Evolutionary conservation across 2,888 invertebrate species (phyloP), one percentile per base, ranked within the genome.

Genomic region (Dicyrtoma fusca): DNA sequence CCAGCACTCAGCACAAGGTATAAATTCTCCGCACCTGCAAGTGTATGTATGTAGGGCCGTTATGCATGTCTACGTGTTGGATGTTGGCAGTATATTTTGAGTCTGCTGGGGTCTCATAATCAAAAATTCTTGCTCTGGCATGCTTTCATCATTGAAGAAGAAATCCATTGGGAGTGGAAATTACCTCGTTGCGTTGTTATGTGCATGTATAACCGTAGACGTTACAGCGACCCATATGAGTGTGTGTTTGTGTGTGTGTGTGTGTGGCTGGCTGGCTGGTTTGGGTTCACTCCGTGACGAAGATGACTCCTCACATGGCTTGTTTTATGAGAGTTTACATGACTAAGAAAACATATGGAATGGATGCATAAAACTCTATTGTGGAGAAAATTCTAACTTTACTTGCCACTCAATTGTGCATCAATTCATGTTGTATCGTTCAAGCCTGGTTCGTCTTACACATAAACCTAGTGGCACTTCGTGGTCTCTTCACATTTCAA

Each of bases 271-370:
- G 34, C 8, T 34, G 34, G 34, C 8, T 34, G 34, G 34, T 34
- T 34, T 34, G 34, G 34, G 3, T 34, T 34, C 34, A 3, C 34
- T 8, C 34, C 34, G 34, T 34, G 34, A 34, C 34, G 34, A 34
- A 34, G 44, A 42, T 45, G 44, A 21, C 23, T 63, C 63, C 21
- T 45, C 44, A 19, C 45, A 63, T 47, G 23, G 14, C 63, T 63
- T 63, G 63, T 63, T 63, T 63, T 63, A 63, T 23, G 63, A 47
- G 47, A 63, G 23, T 63, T 47, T 63, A 63, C 61, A 42, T 42
- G 34, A 14, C 17, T 42, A 13, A 23, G 19, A 61, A 34, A 34
- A 19, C 61, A 61, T 42, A 10, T n/a, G 42, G 17, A 61, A 42
- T 59, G 59, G 59, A 59, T 61, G 10, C 44, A 61, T 17, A 34